A percentile compares a stretch with the other conserved stretches of the same genome.
Evolutionary conservation across 92 coral and sea anemone species (phyloP).

Genomic region (Palythoa heliodiscus): DNA sequence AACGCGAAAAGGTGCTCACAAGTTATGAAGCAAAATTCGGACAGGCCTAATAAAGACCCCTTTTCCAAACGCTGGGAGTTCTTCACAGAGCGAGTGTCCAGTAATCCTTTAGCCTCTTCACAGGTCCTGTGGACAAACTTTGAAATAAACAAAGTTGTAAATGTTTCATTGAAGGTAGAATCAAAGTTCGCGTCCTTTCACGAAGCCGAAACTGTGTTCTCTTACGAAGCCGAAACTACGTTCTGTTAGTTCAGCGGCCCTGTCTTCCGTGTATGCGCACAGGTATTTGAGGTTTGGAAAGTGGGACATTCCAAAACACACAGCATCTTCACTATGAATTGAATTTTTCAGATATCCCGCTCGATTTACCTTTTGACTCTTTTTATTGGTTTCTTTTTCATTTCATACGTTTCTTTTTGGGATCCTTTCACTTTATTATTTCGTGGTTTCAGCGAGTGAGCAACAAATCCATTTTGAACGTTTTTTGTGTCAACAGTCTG

Average conservation of each 20-base stretch:
- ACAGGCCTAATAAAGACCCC: no score
- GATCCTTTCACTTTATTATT: neutral
- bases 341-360: neutral
- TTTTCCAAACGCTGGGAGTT: no score
- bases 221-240: neutral
- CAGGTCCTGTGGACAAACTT: no score
- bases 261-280: constrained; percentile 1
- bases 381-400: constrained; percentile 27
- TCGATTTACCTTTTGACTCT: neutral
- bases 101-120: no score
- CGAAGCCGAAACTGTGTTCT: neutral
- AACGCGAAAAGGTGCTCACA: no score
- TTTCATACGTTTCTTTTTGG: constrained; percentile 11
- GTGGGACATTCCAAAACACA: constrained; percentile 32
- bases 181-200: neutral
- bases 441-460: neutral
- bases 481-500: neutral
- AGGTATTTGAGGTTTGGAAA: neutral
- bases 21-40: no score
- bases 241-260: neutral
- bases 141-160: no score
- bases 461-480: constrained; percentile 21
- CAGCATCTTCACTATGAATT: neutral
- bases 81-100: no score
- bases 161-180: neutral